phyloP scores from a whole-genome alignment of 2,113 vertebrate species.

The Coracopsis vasa region DNA sequence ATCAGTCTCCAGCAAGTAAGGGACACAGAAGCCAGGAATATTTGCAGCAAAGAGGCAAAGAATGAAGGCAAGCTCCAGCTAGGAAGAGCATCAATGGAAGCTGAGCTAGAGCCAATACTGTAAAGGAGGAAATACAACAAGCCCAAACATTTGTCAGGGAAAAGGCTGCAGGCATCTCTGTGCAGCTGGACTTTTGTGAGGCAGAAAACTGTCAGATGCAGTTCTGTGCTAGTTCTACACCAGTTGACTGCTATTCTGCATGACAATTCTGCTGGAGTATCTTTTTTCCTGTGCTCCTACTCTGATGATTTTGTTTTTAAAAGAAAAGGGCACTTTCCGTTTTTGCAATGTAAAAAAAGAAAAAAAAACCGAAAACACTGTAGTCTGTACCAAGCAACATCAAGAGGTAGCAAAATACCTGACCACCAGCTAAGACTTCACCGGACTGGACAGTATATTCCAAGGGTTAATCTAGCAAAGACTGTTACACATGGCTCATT shows the following conservation, averaged over 20 bases:
- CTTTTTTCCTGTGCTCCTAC: not conserved
- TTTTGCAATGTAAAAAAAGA: not conserved
- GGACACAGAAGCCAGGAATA: not conserved
- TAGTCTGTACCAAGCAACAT: not conserved
- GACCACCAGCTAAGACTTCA: not conserved
- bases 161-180: not conserved
- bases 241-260: not conserved
- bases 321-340: not conserved
- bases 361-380: not conserved
- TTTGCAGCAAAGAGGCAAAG: not conserved
- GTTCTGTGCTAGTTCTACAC: not conserved
- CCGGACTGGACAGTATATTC: not conserved
- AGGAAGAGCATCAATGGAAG: not conserved
- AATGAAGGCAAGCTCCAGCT: not conserved
- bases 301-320: accelerated
- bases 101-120: not conserved
- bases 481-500: not conserved
- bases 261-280: not conserved
- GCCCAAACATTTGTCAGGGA: not conserved
- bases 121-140: not conserved
- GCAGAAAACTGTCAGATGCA: not conserved
- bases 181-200: conserved; percentile 23
- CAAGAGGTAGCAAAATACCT: not conserved
- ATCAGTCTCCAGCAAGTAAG: not conserved
- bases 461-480: not conserved